Conservation (phyloP, 2,797 vertebrate genomes). For the Pipistrellus kuhlii region DNA sequence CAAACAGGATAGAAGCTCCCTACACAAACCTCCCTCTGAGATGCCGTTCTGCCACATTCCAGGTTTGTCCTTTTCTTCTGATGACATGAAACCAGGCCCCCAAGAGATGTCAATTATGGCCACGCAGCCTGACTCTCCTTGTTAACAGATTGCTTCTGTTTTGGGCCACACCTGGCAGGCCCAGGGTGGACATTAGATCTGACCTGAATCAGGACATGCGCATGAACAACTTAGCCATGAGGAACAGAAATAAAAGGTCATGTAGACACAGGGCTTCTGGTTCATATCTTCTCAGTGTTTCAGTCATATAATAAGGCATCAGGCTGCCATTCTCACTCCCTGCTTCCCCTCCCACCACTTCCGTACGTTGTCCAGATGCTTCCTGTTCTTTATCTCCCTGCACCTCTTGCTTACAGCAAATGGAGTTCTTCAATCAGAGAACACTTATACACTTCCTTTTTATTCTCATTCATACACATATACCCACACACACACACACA, state of each 20-base stretch:
- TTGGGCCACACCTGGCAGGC: background rate
- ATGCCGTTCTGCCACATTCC: background rate
- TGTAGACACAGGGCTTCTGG: background rate
- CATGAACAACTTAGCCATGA: background rate
- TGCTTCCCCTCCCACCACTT: rapidly evolving
- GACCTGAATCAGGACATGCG: background rate
- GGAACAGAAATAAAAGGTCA: background rate
- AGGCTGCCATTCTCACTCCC: background rate
- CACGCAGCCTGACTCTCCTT: background rate
- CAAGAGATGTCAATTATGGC: background rate
- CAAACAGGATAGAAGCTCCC: background rate
- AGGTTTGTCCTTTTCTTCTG: background rate
- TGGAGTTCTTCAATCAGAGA: background rate
- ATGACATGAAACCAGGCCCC: background rate
- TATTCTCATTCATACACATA: background rate
- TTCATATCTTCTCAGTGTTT: background rate
- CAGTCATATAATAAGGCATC: background rate
- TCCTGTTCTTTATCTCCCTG: background rate
- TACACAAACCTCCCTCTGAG: background rate
- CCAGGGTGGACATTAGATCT: too few species aligned
- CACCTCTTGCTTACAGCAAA: background rate
- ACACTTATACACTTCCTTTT: background rate
- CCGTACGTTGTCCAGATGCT: background rate
- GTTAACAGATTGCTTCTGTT: background rate
- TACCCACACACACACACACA: too few species aligned